Evolutionary conservation across 2,113 vertebrate species (phyloP).

Genomic region (Scophthalmus maximus): DNA sequence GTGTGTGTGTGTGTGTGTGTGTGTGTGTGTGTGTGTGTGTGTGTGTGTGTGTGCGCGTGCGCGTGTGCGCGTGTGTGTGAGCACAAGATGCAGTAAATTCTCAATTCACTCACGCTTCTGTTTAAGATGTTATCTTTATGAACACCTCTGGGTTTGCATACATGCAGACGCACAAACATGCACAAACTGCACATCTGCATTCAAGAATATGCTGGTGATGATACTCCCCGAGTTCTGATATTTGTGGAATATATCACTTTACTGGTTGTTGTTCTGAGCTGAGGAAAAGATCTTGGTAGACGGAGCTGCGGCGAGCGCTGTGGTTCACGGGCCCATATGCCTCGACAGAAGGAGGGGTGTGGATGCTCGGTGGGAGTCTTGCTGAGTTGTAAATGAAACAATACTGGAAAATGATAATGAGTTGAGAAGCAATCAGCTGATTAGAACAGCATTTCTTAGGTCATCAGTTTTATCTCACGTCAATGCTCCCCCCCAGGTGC

Average conservation of each 20-base stretch:
- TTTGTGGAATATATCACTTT: slow-evolving; percentile 37
- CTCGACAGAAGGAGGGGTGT: slow-evolving; percentile 68
- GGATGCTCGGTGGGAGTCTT: slow-evolving; percentile 58
- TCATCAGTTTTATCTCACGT: slow-evolving; percentile 45
- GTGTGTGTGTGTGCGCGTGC: slow-evolving; percentile 36
- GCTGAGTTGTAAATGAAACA: slow-evolving; percentile 82
- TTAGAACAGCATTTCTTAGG: slow-evolving; percentile 53
- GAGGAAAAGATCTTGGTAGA: slow-evolving; percentile 38
- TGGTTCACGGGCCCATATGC: slow-evolving; percentile 66
- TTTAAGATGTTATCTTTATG: slow-evolving; percentile 13
- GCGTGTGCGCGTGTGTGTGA: too few relatives aligned
- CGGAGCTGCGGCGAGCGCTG: slow-evolving; percentile 32
- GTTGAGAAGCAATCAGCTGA: slow-evolving; percentile 67
- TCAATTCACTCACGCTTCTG: slow-evolving; percentile 44
- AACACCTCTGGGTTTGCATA: slow-evolving; percentile 43
- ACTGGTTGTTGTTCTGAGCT: slow-evolving; percentile 10
- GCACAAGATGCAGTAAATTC: slow-evolving; percentile 52
- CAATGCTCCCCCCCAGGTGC: slow-evolving; percentile 16
- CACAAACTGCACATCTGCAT: slow-evolving; percentile 34
- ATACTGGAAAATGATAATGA: slow-evolving; percentile 74
- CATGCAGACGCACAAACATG: slow-evolving; percentile 28
- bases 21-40: slow-evolving; percentile 46
- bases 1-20: slow-evolving; percentile 23
- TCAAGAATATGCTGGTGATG: slow-evolving; percentile 10
- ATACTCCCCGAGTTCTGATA: slow-evolving; percentile 22